Conservation (phyloP, 1,140 invertebrate species). For the Pseudomyrmex cubaensis region DNA sequence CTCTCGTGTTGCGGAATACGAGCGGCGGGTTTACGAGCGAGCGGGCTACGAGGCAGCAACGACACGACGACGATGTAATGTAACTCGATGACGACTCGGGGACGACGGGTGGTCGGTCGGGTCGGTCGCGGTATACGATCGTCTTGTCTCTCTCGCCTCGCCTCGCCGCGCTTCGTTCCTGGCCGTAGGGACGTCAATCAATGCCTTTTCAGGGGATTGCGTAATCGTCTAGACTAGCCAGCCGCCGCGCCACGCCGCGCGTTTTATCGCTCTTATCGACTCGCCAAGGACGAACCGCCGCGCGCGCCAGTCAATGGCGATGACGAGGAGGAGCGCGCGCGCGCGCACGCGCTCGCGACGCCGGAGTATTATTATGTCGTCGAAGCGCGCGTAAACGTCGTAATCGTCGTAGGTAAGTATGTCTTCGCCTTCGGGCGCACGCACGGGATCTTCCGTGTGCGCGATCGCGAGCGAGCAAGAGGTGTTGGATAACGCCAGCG, state of each 20-base stretch:
- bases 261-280: slow-evolving; percentile 75
- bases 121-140: slow-evolving; percentile 24
- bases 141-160: slow-evolving; percentile 44
- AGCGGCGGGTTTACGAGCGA: slow-evolving; percentile 40
- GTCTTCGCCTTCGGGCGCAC: background rate
- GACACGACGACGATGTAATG: background rate
- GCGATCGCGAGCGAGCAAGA: too few species aligned
- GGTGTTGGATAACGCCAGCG: slow-evolving; percentile 1
- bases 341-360: slow-evolving; percentile 27
- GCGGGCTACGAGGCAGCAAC: slow-evolving; percentile 14
- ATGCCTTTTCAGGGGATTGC: slow-evolving; percentile 75
- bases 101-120: slow-evolving; percentile 47
- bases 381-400: slow-evolving; percentile 16
- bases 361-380: slow-evolving; percentile 43
- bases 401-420: slow-evolving; percentile 16
- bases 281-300: slow-evolving; percentile 65
- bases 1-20: slow-evolving; percentile 41
- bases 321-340: background rate
- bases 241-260: slow-evolving; percentile 65
- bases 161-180: slow-evolving; percentile 28
- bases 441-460: background rate
- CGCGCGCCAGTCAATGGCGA: slow-evolving; percentile 58
- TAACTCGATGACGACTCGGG: slow-evolving; percentile 52
- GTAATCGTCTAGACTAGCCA: slow-evolving; percentile 77
- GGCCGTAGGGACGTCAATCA: slow-evolving; percentile 67